Evolutionary conservation across 1,140 invertebrate species (phyloP), one percentile per base, ranked within the genome.

Genomic region (Drepana arcuata): DNA sequence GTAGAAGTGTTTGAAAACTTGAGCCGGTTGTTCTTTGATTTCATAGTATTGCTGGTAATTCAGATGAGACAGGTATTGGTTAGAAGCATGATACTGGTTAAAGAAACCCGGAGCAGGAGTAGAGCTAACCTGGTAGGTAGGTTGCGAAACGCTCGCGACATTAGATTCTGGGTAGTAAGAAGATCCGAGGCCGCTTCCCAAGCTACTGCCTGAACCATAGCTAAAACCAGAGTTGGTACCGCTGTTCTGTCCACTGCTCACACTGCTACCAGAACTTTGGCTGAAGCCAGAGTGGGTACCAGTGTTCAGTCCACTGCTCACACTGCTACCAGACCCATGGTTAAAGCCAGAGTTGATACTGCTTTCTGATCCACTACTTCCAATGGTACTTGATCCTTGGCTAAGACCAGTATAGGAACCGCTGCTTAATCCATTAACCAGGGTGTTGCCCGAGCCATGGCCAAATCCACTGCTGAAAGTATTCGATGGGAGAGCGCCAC

Each of bases 1-100:
- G 39, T 81, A 83, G 40, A 68, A 79, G 40, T 80, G 71, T 48
- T 81, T 81, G 42, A 58, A 79, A 5, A 83, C 41, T 54, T 80
- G 63, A 12, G 69, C 43, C 9, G 71, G 65, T 37, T 77, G 72
- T 26, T 65, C 55, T 26, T 71, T 54, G 7, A 66, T 27, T 46
- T 67, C 55, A 13, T 67, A 69, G 24, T 62, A 55, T 21, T 71
- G 46, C 33, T 75, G 64, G 28, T 70, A 68, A 16, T 64, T 66
- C 1, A 54, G 33, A 9, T 53, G 50, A 7, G 60, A 45, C 33
- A 65, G 59, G 23, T 56, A 68, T 28, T 70, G 54, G 14, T 53
- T 29, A n/a, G n/a, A n/a, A n/a, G n/a, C n/a, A n/a, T n/a, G n/a
- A n/a, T n/a, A n/a, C 16, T 40, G 38, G 18, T 34, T 27, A 7